Conservation (phyloP, 2,888 invertebrate genomes). For the Diaprepes abbreviatus region DNA sequence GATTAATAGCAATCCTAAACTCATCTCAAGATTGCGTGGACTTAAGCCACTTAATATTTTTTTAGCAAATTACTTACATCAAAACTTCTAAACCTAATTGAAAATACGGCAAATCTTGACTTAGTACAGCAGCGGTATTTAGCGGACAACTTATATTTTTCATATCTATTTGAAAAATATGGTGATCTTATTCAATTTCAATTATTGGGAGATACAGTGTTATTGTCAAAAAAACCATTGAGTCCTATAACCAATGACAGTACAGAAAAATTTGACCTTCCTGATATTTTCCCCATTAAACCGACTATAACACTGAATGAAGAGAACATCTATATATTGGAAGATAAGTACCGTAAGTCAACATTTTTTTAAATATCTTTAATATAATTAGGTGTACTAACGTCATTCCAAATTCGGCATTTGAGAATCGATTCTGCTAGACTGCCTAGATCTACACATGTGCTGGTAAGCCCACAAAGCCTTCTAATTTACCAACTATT, state of each 20-base stretch:
- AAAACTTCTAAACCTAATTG: constrained; percentile 78
- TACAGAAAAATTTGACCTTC: constrained; percentile 72
- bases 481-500: too few relatives aligned
- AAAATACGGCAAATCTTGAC: constrained; percentile 73
- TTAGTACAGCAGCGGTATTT: constrained; percentile 72
- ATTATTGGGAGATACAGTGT: constrained; percentile 75
- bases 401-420: too few relatives aligned
- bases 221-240: constrained; percentile 76
- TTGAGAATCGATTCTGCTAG: too few relatives aligned
- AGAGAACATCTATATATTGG: constrained; percentile 75
- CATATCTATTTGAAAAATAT: constrained; percentile 73
- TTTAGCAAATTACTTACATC: constrained; percentile 76
- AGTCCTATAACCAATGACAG: constrained; percentile 69
- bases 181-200: constrained; percentile 76
- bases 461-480: too few relatives aligned
- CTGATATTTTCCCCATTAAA: constrained; percentile 82
- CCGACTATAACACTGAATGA: constrained; percentile 77
- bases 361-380: too few relatives aligned
- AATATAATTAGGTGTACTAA: too few relatives aligned
- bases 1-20: too few relatives aligned
- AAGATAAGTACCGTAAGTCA: constrained; percentile 81
- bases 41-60: too few relatives aligned
- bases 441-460: too few relatives aligned
- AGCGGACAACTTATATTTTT: constrained; percentile 73
- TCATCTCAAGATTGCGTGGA: too few relatives aligned